Conservation (phyloP, 2,113 vertebrate species). For the Chlorodrepanis virens region DNA sequence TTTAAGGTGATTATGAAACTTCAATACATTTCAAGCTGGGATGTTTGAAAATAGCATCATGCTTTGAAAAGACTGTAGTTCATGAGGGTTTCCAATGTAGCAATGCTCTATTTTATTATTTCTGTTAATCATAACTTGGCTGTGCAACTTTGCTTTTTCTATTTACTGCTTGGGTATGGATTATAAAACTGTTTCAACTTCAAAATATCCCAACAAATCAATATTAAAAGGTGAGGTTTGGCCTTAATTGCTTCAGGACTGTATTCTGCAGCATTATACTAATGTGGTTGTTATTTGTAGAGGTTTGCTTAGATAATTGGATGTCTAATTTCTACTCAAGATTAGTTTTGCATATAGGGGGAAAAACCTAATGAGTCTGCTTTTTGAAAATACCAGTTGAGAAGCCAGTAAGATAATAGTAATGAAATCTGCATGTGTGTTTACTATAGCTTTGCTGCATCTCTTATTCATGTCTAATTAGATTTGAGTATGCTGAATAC, state of each 20-base stretch:
- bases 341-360: not conserved
- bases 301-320: constrained; percentile 1
- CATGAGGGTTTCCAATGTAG: not conserved
- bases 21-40: not conserved
- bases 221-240: not conserved
- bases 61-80: not conserved
- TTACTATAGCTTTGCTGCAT: constrained; percentile 59
- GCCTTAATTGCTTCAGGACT: not conserved
- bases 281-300: not conserved
- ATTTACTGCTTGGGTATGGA: not conserved
- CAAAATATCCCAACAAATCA: not conserved
- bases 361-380: constrained; percentile 2
- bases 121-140: not conserved
- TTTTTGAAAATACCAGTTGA: constrained; percentile 41
- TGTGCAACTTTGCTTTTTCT: not conserved
- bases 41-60: not conserved
- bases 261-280: not conserved
- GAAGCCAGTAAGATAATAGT: constrained; percentile 41
- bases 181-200: not conserved
- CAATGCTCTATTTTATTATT: not conserved
- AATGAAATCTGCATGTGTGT: constrained; percentile 56
- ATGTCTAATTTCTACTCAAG: constrained; percentile 33
- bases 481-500: constrained; percentile 56
- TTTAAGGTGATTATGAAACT: not conserved
- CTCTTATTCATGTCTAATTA: constrained; percentile 65